phyloP scores from a whole-genome alignment of 2,888 invertebrate species.

The Tineola bisselliella region DNA sequence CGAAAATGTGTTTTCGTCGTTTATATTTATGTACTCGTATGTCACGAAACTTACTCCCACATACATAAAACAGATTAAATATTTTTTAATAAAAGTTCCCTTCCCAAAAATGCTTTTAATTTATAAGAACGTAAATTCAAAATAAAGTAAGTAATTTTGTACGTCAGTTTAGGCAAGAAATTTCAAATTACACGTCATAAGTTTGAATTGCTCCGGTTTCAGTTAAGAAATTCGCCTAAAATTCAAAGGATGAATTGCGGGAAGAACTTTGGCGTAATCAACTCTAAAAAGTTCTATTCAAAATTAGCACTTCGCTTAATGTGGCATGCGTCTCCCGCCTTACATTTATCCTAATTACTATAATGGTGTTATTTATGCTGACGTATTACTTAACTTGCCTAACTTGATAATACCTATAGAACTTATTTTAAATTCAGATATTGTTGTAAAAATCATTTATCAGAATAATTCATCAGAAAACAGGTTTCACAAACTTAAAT shows the following conservation, averaged over 20 bases:
- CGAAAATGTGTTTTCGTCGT: neutral
- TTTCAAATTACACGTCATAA: slow-evolving; percentile 34
- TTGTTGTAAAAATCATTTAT: neutral
- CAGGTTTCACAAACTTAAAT: neutral
- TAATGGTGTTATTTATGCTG: neutral
- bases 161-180: slow-evolving; percentile 17
- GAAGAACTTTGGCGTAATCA: slow-evolving; percentile 49
- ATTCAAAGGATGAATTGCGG: slow-evolving; percentile 53
- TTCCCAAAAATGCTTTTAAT: no score
- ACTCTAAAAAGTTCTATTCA: slow-evolving; percentile 45
- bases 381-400: neutral
- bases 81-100: no score
- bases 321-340: slow-evolving; percentile 32
- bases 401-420: neutral
- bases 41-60: no score
- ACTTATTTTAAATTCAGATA: neutral
- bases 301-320: slow-evolving; percentile 26
- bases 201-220: slow-evolving; percentile 17
- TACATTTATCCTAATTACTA: slow-evolving; percentile 41
- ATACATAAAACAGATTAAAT: no score
- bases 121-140: neutral
- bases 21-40: neutral
- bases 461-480: neutral
- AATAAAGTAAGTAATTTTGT: slow-evolving; percentile 14
- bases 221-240: slow-evolving; percentile 41